Conservation (phyloP, 2,797 vertebrate species). For the Gypaetus barbatus region DNA sequence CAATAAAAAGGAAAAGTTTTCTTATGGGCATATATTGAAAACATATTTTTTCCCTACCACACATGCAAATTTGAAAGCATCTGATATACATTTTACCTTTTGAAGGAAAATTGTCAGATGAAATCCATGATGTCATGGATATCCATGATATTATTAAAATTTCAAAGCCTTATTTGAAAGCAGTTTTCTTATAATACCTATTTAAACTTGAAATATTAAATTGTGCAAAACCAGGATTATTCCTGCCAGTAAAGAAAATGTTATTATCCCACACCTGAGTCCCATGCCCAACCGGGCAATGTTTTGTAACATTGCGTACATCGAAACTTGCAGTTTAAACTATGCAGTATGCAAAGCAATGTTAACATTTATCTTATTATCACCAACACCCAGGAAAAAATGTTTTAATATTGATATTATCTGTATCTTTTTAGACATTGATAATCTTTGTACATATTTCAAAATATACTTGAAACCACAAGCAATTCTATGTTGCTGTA, state of each 20-base stretch:
- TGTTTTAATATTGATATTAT: neutral
- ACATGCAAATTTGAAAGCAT: neutral
- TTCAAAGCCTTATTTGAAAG: neutral
- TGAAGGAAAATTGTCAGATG: neutral
- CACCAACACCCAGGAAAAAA: neutral
- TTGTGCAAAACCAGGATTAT: neutral
- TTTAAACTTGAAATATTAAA: neutral
- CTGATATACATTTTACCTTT: neutral
- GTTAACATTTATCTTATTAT: neutral
- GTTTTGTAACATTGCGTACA: fast-evolving
- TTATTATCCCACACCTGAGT: neutral
- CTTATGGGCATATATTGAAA: neutral
- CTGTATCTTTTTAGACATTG: neutral
- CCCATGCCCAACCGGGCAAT: neutral
- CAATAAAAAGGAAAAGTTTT: neutral
- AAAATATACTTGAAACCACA: neutral
- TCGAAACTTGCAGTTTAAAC: neutral
- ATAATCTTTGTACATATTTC: neutral
- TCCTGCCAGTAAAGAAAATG: neutral
- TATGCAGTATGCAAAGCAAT: neutral
- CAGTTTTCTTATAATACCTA: neutral
- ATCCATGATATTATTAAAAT: neutral
- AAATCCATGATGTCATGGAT: neutral
- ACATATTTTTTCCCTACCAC: neutral
- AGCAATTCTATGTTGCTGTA: neutral